Evolutionary conservation across 1,140 invertebrate species (phyloP).

Genomic region (Bombus ignitus): DNA sequence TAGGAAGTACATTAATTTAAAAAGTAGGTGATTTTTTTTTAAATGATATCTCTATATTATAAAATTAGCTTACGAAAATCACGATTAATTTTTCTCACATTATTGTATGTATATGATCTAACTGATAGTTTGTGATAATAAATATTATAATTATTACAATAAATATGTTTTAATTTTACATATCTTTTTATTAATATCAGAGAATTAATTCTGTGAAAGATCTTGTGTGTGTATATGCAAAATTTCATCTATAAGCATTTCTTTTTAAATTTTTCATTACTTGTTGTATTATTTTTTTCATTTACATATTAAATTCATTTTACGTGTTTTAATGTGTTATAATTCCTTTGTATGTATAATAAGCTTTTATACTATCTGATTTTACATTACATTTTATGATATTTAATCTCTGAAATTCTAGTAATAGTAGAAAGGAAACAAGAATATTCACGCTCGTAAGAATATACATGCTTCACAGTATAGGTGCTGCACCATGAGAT

Average conservation of each 20-base stretch:
- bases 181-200: too few relatives aligned
- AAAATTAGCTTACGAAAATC: slow-evolving; percentile 54
- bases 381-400: background rate
- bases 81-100: slow-evolving; percentile 74
- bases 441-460: too few relatives aligned
- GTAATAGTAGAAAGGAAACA: background rate
- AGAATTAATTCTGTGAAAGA: too few relatives aligned
- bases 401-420: background rate
- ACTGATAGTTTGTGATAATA: slow-evolving; percentile 81
- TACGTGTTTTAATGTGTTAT: too few relatives aligned
- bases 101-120: slow-evolving; percentile 76
- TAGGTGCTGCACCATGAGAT: too few relatives aligned
- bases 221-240: too few relatives aligned
- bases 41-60: background rate
- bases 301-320: background rate
- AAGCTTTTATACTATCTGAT: background rate
- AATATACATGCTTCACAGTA: too few relatives aligned
- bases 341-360: too few relatives aligned
- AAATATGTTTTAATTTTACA: background rate
- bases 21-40: slow-evolving; percentile 7
- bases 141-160: slow-evolving; percentile 77
- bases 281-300: too few relatives aligned
- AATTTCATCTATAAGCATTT: too few relatives aligned
- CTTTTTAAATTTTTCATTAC: too few relatives aligned
- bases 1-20: background rate